Base-by-base conservation (phyloP, 2,797 vertebrate genomes). In the Sebastes taczanowskii region DNA sequence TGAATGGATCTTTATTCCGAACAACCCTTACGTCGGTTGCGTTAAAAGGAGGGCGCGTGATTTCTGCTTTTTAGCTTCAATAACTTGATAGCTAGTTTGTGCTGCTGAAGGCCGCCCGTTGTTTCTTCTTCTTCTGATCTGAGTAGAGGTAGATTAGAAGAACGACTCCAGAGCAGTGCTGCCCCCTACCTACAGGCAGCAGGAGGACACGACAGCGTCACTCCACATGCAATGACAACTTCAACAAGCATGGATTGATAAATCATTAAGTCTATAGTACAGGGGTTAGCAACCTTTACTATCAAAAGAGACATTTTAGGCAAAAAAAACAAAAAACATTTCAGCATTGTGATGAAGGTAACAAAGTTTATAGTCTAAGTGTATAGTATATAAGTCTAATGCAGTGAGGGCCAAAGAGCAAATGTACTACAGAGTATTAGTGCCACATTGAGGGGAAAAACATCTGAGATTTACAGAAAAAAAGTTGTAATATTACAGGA, bases 81-180 rank as follows among this genome's bases (percentile, higher is more conserved):
- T 77, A 92, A 91, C 72, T 92, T 91, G 49, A 42, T 42, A 16
- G 80, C 89, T 89, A 59, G 68, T 83, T 46, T 77, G 72, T 73
- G 70, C 49, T 80, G 83, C 61, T 85, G 90, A 90, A 94, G 94
- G 94, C 93, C 93, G 92, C 90, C 87, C 85, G 90, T 81, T 81
- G 60, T 62, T 81, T 58, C 83, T 87, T 92, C 81, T 87, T 92
- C 81, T 91, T 93, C 84, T 42, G 25, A 8, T 35, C 4, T 42
- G 38, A 42, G 13, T 42, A 6, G 14, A 42, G 38, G 38, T 42
- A 42, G 38, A 42, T 42, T 42, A 42, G 0, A 42, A 76, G 14
- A 6, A 3, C 1, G 11, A 27, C 23, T 22, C 10, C 3, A 2
- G n/a, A 2, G 10, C 16, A 3, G 18, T 78, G 59, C 81, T 89